A percentile compares a stretch with the other conserved stretches of the same genome.
phyloP scores from a whole-genome alignment of 2,888 invertebrate genomes.

The Catocala sponsa region DNA sequence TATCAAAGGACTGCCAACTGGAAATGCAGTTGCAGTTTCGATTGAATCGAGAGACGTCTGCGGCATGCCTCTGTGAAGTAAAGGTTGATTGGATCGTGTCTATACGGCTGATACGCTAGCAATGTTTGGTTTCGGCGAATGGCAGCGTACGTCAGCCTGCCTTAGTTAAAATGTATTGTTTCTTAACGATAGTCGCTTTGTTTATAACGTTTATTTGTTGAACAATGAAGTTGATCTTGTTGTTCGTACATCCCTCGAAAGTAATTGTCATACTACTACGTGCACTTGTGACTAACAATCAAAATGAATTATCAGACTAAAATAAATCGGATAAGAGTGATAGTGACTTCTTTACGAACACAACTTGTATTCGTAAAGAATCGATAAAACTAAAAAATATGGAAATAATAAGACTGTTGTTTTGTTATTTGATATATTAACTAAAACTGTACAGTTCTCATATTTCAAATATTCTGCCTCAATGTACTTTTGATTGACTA shows the following conservation, averaged over 20 bases:
- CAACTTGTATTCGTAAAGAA: no score
- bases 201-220: slow-evolving; percentile 22
- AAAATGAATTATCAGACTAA: no score
- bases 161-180: slow-evolving; percentile 53
- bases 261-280: background rate
- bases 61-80: slow-evolving; percentile 78
- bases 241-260: background rate
- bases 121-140: slow-evolving; percentile 70
- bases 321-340: no score
- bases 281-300: no score
- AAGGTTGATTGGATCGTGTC: slow-evolving; percentile 85
- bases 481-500: no score
- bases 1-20: slow-evolving; percentile 84
- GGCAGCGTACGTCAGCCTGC: slow-evolving; percentile 47
- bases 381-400: no score
- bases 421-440: no score
- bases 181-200: slow-evolving; percentile 44
- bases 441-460: no score
- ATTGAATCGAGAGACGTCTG: slow-evolving; percentile 85
- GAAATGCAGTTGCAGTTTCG: slow-evolving; percentile 85
- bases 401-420: no score
- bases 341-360: no score
- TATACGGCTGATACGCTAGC: slow-evolving; percentile 68
- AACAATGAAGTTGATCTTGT: background rate
- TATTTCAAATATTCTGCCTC: no score